Evolutionary conservation across 2,113 vertebrate species (phyloP).

Genomic region (Onychostoma macrolepis): DNA sequence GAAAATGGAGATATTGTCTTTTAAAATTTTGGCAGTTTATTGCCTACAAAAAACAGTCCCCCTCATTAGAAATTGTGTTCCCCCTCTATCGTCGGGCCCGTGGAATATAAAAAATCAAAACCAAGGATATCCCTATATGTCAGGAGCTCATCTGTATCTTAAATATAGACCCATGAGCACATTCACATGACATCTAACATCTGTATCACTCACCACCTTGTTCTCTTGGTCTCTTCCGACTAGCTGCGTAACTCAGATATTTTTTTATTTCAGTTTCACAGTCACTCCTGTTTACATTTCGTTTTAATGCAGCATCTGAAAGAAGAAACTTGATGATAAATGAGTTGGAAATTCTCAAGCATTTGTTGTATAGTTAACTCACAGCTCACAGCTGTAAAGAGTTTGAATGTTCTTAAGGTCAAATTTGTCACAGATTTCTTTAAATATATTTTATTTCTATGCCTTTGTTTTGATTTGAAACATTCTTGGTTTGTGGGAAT

Average conservation of each 20-base stretch:
- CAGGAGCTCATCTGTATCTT: too few relatives aligned
- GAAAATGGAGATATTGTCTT: too few relatives aligned
- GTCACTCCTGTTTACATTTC: background rate
- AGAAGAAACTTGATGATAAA: background rate
- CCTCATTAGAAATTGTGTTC: too few relatives aligned
- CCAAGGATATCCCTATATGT: too few relatives aligned
- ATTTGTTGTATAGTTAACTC: background rate
- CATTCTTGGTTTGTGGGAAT: background rate
- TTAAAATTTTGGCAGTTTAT: too few relatives aligned
- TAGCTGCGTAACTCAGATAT: background rate
- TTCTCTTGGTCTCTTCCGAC: slow-evolving; percentile 15
- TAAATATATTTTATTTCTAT: background rate
- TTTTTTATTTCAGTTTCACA: slow-evolving; percentile 32
- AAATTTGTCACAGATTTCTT: background rate
- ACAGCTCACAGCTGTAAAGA: background rate
- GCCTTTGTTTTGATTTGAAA: background rate
- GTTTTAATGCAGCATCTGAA: background rate
- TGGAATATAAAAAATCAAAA: too few relatives aligned
- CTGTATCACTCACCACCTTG: background rate
- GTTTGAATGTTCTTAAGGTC: background rate
- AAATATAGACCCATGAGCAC: background rate
- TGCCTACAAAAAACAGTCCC: too few relatives aligned
- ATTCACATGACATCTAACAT: background rate
- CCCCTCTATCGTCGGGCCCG: too few relatives aligned
- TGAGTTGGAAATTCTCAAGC: background rate